Base-by-base conservation (phyloP, 1,140 invertebrate species). In the Oryzaephilus surinamensis region DNA sequence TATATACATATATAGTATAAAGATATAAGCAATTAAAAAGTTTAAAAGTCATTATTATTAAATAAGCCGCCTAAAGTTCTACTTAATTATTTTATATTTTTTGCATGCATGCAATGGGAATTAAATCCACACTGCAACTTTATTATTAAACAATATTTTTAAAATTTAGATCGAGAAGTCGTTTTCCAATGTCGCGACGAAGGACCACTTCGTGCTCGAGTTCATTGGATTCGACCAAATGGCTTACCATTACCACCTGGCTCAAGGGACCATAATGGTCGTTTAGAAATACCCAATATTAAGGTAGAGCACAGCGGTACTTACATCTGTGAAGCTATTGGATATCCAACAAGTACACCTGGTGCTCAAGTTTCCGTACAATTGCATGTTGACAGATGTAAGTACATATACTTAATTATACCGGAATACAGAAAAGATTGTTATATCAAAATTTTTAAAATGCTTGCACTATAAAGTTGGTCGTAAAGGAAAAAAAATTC, bases 171-270 rank as follows among this genome's bases (percentile, higher is more conserved):
- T 62, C 76, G 82, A 28, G 88, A 93, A 65, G 88, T 91, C 6
- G 87, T 91, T 6, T 88, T 92, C 68, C 82, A 86, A 65, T 93
- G 89, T 57, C 77, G 89, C 46, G 90, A 94, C 60, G 87, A 93
- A 67, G 83, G 90, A 36, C 70, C 71, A 0, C 56, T 74, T 11
- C 68, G 88, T 32, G 79, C 81, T 15, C 71, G 70, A 39, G 87
- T 93, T 10, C 69, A 70, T 17, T 92, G 88, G 88, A 52, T 68
- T 0, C 71, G 84, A 38, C 77, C 73, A 29, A 77, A 79, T 38
- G 77, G 78, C 18, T 60, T 70, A 16, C 72, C 78, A 1, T 53
- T 93, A 19, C 88, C 87, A 20, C 60, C 72, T 1, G 80, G 79
- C 13, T 77, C 77, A 11, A 67, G 64, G 10, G 82, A 89, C 52